Percentiles rank a stretch among this genome's conserved stretches.
These are phyloP conservation scores for Trachelus stipa DNA, from an alignment of 2,888 invertebrate species.

Conservation along the genomic window DNA sequence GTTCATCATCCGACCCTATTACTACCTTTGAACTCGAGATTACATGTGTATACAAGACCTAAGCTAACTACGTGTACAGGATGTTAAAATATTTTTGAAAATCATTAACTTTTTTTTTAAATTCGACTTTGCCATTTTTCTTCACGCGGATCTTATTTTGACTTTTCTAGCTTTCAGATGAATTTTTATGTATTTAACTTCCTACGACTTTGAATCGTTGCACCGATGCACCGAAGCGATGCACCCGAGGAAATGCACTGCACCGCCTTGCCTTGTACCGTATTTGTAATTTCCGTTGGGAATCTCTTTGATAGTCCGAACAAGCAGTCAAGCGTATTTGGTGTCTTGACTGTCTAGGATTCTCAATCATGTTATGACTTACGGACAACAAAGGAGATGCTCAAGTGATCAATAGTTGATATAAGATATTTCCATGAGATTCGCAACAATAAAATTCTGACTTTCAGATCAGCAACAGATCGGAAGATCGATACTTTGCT, in stretches of 20 bases:
- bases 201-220: neutral
- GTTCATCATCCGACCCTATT: neutral
- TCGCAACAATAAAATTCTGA: neutral
- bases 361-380: neutral
- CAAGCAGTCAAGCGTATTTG: neutral
- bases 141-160: neutral
- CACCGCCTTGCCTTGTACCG: neutral
- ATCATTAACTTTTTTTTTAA: neutral
- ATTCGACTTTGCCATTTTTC: neutral
- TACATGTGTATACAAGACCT: neutral
- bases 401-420: neutral
- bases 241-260: neutral
- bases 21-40: neutral
- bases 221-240: neutral
- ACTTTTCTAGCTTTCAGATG: neutral
- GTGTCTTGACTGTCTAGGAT: neutral
- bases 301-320: neutral
- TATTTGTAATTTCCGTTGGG: neutral
- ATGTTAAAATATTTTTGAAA: neutral
- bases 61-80: neutral
- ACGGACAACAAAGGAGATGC: neutral
- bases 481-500: neutral
- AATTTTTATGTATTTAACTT: neutral
- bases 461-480: neutral
- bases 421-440: neutral